A percentile compares a stretch with the other conserved stretches of the same genome.
Conservation (phyloP, 2,888 invertebrate species). For the Eupithecia vulgata region DNA sequence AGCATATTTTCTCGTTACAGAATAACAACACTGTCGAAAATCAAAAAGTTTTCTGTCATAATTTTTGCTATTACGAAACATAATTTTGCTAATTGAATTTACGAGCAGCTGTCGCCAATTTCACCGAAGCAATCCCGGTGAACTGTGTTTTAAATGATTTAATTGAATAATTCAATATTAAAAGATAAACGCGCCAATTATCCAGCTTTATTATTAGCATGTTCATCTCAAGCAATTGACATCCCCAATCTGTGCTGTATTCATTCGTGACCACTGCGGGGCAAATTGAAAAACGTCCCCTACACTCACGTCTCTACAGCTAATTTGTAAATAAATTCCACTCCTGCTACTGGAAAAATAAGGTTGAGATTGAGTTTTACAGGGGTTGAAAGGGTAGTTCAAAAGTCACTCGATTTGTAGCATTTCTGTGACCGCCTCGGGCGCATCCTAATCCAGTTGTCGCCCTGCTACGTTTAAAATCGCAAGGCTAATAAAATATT, state of each 20-base stretch:
- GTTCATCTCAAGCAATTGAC: constrained; percentile 50
- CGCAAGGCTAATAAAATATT: constrained; percentile 84
- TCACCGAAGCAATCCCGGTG: no score
- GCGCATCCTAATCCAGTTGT: constrained; percentile 77
- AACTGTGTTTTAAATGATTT: not conserved
- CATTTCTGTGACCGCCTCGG: constrained; percentile 54
- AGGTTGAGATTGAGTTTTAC: constrained; percentile 24
- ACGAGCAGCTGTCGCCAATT: no score
- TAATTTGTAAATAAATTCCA: constrained; percentile 39
- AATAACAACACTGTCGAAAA: no score
- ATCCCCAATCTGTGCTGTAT: constrained; percentile 55
- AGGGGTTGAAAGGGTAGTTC: constrained; percentile 49
- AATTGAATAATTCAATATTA: not conserved
- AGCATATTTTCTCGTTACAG: no score
- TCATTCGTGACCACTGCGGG: constrained; percentile 58
- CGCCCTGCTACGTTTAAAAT: constrained; percentile 80
- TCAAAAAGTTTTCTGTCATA: no score
- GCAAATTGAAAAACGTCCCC: constrained; percentile 54
- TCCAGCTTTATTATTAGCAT: constrained; percentile 36
- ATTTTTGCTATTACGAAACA: no score
- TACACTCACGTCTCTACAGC: constrained; percentile 37
- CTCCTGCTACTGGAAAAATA: constrained; percentile 29
- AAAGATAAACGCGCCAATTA: constrained; percentile 16
- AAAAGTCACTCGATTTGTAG: constrained; percentile 61
- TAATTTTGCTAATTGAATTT: no score